Conservation (phyloP, 1,140 invertebrate species). For the Paraescarpia echinospica region DNA sequence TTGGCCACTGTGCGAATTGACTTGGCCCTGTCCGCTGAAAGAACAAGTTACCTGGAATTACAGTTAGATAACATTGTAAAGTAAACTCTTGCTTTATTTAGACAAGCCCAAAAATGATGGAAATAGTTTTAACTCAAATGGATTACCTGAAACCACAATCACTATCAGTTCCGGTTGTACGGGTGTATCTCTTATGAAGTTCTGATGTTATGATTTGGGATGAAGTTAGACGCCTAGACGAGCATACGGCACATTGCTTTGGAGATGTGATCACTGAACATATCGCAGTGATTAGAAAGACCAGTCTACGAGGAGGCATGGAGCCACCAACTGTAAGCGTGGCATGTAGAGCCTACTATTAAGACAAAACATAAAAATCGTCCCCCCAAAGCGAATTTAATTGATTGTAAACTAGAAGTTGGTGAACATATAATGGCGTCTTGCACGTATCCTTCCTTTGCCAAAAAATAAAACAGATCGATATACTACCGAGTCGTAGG, state of each 20-base stretch:
- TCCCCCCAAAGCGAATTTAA: too few relatives aligned
- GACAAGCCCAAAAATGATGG: too few relatives aligned
- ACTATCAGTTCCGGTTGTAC: background rate
- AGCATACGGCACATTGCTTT: too few relatives aligned
- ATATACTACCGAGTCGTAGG: background rate
- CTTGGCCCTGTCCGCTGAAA: constrained; percentile 34
- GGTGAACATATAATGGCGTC: background rate
- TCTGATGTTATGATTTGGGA: background rate
- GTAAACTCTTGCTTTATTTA: background rate
- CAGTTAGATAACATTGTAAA: background rate
- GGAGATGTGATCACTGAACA: too few relatives aligned
- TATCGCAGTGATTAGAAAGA: too few relatives aligned
- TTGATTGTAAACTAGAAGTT: background rate
- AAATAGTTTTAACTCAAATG: background rate
- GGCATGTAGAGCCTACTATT: too few relatives aligned
- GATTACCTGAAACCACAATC: background rate
- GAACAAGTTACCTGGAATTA: background rate
- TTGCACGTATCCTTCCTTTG: background rate
- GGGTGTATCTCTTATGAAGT: background rate
- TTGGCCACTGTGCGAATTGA: constrained; percentile 32
- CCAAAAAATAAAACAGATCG: too few relatives aligned
- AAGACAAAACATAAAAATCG: too few relatives aligned
- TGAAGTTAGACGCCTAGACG: background rate
- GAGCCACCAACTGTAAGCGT: too few relatives aligned
- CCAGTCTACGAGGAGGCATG: too few relatives aligned